Conservation (phyloP, 1,140 invertebrate genomes). For the Dysdera silvatica region DNA sequence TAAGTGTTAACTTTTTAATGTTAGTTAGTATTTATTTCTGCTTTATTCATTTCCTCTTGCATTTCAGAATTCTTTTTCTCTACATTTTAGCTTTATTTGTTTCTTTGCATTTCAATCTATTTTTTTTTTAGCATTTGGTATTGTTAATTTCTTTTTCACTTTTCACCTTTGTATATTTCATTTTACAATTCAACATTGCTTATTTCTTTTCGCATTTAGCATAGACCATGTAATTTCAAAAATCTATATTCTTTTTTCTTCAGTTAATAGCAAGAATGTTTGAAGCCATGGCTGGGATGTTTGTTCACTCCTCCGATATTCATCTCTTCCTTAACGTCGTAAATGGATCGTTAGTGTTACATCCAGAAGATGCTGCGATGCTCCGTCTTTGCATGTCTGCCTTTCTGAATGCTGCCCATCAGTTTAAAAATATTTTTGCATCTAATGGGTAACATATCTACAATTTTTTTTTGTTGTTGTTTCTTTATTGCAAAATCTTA, state of each 20-base stretch:
- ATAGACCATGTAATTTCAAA: too few species aligned
- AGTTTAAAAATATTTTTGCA: slow-evolving; percentile 98
- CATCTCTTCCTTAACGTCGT: slow-evolving; percentile 96
- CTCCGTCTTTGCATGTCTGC: slow-evolving; percentile 91
- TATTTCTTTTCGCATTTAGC: too few species aligned
- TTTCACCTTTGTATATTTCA: too few species aligned
- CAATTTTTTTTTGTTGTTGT: background rate
- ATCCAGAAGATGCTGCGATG: slow-evolving; percentile 93
- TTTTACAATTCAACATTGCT: too few species aligned
- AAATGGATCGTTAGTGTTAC: slow-evolving; percentile 91
- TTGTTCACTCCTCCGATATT: slow-evolving; percentile 94
- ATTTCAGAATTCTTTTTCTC: too few species aligned
- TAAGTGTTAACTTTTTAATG: slow-evolving; percentile 32
- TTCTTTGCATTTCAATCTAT: too few species aligned
- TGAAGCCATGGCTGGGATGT: slow-evolving; percentile 96
- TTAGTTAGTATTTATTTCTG: background rate
- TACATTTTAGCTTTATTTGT: too few species aligned
- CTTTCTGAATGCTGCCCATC: slow-evolving; percentile 93
- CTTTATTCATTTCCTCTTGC: too few species aligned
- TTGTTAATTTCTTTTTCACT: too few species aligned
- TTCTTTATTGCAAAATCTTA: background rate
- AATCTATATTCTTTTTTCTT: slow-evolving; percentile 21
- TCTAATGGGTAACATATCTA: slow-evolving; percentile 70
- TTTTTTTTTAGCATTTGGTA: too few species aligned
- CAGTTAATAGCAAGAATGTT: slow-evolving; percentile 93